Conservation (phyloP, 2,113 vertebrate genomes). For the Pseudonaja textilis region DNA sequence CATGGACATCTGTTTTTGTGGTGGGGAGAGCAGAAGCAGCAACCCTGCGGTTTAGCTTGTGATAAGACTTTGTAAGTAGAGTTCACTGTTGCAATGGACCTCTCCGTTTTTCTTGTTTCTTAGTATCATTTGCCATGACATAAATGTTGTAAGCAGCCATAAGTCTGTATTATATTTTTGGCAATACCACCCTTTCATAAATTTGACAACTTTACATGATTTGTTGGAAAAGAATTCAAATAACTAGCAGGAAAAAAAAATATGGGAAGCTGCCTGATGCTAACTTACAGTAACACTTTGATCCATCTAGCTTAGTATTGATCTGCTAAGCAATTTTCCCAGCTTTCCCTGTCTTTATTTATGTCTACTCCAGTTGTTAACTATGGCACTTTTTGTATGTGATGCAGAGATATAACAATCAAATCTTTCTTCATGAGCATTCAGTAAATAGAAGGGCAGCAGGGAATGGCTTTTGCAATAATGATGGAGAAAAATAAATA, state of each 20-base stretch:
- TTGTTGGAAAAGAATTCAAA: background rate
- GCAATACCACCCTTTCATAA: background rate
- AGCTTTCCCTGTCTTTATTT: background rate
- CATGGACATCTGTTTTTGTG: background rate
- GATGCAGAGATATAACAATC: background rate
- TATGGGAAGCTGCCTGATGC: background rate
- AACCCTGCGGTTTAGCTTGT: background rate
- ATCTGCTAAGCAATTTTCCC: background rate
- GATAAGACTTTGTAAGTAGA: background rate
- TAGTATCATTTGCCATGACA: background rate
- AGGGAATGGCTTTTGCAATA: background rate
- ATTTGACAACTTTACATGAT: background rate
- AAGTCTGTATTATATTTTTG: background rate
- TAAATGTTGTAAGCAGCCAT: background rate
- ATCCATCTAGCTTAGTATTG: background rate
- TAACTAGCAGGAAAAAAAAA: background rate
- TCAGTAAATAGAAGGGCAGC: background rate
- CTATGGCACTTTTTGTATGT: background rate
- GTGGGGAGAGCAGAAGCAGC: background rate
- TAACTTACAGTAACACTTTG: background rate
- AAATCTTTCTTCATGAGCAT: background rate
- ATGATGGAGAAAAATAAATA: background rate
- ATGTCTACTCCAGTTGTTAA: background rate
- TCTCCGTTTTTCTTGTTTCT: background rate
- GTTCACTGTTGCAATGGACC: background rate